Base-by-base conservation (phyloP, 2,113 vertebrate genomes). In the Gallinago media region DNA sequence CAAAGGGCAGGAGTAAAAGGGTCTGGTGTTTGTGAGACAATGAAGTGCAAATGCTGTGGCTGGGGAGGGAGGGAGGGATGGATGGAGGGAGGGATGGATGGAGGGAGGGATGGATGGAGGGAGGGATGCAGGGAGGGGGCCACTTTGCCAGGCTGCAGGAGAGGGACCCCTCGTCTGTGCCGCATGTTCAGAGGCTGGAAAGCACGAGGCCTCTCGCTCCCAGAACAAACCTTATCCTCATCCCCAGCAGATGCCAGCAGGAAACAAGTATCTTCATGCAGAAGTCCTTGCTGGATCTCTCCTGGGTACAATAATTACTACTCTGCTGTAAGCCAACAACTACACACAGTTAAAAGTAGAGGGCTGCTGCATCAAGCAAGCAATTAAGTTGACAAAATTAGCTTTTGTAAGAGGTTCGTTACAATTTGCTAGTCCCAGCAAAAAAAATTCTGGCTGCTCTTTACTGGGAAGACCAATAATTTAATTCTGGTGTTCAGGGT, bases 381-480 rank as follows among this genome's bases (percentile, higher is more conserved):
- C 85, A 92, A 96, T 96, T 96, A 96, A 91, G 92, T 55, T 91
- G 93, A 94, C 95, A 95, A 93, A 97, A 97, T 96, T 94, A 96
- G 94, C 84, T 91, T 91, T 93, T 93, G 20, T 88, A 93, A 94
- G 72, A 95, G 58, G 75, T 94, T 89, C 91, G 92, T 84, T 96
- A 91, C 54, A 88, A 94, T 95, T 91, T 86, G 91, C 83, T 84
- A 79, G 79, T 76, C 46, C 79, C 85, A 95, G 90, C 79, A 96
- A 96, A 96, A 94, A 38, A 70, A 9, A 47, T 84, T 54, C 91
- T 94, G 79, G 54, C 90, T 87, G 68, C 15, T 80, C 19, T 86
- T 89, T 88, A 91, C 52, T 44, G 84, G 27, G 42, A 94, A 80
- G 73, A 91, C 29, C 40, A 68, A 88, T 91, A 93, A 77, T 92